Conservation (phyloP, 2,888 invertebrate genomes). For the Congeria kusceri region DNA sequence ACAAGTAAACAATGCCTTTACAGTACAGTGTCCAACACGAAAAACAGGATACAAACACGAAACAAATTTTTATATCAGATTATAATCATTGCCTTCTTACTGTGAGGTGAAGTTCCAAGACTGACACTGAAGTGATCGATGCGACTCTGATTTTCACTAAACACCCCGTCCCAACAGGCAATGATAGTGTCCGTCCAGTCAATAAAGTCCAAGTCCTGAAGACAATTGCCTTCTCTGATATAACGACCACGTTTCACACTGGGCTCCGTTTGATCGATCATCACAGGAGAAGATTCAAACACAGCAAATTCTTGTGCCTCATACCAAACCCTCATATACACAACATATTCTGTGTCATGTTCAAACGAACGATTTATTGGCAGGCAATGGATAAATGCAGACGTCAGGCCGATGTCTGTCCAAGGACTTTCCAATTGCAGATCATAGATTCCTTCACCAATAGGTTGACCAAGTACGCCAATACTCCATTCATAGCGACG, state of each 20-base stretch:
- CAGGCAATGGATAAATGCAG: constrained; percentile 54
- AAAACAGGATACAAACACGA: too few relatives aligned
- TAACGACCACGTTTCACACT: constrained; percentile 41
- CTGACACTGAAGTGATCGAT: constrained; percentile 33
- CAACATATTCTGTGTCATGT: constrained; percentile 38
- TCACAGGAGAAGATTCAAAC: constrained; percentile 52
- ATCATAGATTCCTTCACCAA: constrained; percentile 61
- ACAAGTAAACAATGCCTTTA: too few relatives aligned
- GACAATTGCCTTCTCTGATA: constrained; percentile 63
- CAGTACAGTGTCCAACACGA: too few relatives aligned
- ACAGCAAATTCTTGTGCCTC: constrained; percentile 28
- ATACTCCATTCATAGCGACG: constrained; percentile 66
- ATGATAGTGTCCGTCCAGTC: constrained; percentile 55
- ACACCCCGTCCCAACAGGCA: constrained; percentile 67
- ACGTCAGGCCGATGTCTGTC: constrained; percentile 58
- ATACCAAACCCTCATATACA: constrained; percentile 66
- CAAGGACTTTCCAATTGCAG: constrained; percentile 44
- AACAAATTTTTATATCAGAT: background rate
- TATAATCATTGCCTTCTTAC: constrained; percentile 19
- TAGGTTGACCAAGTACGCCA: constrained; percentile 39
- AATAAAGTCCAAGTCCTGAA: constrained; percentile 60
- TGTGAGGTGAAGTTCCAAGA: constrained; percentile 45
- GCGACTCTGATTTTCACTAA: constrained; percentile 39
- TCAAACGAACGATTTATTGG: constrained; percentile 25
- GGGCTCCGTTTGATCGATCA: constrained; percentile 65